These are phyloP conservation scores for Ceratosolen fusciceps DNA, from an alignment of 1,140 invertebrate genomes.

Conservation along the genomic window DNA sequence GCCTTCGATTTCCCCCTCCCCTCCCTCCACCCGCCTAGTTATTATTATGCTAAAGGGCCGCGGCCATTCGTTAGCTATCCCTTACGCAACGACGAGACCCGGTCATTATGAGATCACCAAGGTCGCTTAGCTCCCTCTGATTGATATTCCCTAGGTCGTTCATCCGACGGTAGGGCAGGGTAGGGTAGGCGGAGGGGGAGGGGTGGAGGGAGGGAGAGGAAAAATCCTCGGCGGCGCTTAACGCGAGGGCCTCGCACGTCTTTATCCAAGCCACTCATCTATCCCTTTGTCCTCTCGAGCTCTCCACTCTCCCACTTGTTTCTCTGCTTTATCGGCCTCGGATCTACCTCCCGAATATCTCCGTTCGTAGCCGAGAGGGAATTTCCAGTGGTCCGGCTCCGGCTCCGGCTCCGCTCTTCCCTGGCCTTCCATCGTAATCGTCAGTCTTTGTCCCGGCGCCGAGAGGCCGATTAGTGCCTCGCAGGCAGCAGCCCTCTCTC, in stretches of 20 bases:
- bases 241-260: not conserved
- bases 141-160: not conserved
- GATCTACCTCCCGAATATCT: conserved; percentile 7
- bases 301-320: conserved; percentile 3
- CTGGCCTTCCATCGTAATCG: not conserved
- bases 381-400: not conserved
- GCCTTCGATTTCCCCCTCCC: conserved; percentile 26
- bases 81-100: not conserved
- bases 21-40: not conserved
- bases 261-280: not conserved
- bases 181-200: not conserved
- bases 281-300: conserved; percentile 16
- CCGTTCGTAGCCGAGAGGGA: not conserved
- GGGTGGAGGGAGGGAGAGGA: too few species aligned
- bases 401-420: too few species aligned
- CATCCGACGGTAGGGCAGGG: not conserved
- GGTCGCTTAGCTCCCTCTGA: not conserved
- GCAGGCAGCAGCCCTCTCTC: not conserved
- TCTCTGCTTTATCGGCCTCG: not conserved
- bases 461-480: conserved; percentile 11
- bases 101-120: not conserved
- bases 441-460: not conserved
- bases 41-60: too few species aligned
- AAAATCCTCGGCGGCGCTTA: not conserved
- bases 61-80: not conserved